Conservation (phyloP, 2,888 invertebrate genomes). For the Orchesellides sinensis region DNA sequence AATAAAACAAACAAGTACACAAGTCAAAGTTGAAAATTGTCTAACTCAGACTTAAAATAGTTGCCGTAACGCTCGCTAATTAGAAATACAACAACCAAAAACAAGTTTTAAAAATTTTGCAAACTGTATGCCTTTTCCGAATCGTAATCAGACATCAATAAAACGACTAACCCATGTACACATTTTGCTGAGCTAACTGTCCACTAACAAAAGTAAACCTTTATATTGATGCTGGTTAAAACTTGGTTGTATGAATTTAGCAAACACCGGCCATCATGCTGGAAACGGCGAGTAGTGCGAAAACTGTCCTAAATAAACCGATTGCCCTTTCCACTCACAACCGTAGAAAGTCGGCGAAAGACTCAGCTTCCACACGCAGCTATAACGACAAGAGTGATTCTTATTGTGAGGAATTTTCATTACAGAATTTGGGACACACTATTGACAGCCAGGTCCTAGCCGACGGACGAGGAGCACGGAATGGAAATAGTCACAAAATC, state of each 20-base stretch:
- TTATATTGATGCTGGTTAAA: constrained; percentile 8
- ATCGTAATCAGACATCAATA: too few relatives aligned
- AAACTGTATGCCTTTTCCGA: too few relatives aligned
- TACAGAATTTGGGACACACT: constrained; percentile 18
- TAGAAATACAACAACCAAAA: background rate
- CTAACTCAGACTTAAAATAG: background rate
- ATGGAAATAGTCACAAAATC: constrained; percentile 35
- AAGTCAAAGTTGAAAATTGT: background rate
- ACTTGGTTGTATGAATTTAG: constrained; percentile 30
- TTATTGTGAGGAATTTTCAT: constrained; percentile 60
- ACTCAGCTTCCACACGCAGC: constrained; percentile 23
- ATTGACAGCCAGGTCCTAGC: constrained; percentile 16
- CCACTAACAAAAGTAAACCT: background rate
- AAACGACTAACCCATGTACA: background rate
- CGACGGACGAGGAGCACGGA: background rate
- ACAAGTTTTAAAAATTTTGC: background rate
- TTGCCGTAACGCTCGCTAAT: background rate
- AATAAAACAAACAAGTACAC: background rate
- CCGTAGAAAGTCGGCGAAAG: constrained; percentile 40
- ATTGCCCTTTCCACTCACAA: constrained; percentile 14
- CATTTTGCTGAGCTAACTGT: too few relatives aligned
- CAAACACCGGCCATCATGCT: constrained; percentile 56
- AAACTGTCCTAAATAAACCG: constrained; percentile 56
- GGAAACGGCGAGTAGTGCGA: constrained; percentile 49
- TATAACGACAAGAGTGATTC: constrained; percentile 47